Percentiles rank a stretch among this genome's conserved stretches.
phyloP scores from a whole-genome alignment of 2,888 invertebrate species.

The Anthrax anthrax region DNA sequence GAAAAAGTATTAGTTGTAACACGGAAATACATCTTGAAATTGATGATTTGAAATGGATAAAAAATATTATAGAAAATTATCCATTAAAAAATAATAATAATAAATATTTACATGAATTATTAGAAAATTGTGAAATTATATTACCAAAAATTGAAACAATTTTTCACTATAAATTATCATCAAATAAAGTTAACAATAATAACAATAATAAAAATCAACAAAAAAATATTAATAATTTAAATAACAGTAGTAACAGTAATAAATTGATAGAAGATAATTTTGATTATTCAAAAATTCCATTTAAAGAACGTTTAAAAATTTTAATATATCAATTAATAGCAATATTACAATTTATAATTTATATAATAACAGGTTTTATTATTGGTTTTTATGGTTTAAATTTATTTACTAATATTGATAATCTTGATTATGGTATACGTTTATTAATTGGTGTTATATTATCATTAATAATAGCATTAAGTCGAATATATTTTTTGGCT shows the following conservation, averaged over 20 bases:
- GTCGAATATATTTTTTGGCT: background rate
- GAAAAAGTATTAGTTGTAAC: too few species aligned
- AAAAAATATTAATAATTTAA: too few species aligned
- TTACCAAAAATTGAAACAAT: background rate
- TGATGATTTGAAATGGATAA: background rate
- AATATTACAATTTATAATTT: background rate
- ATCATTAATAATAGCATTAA: background rate
- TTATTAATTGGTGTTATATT: background rate
- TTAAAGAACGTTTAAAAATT: background rate
- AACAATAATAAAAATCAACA: too few species aligned
- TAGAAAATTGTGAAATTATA: background rate
- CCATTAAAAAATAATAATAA: background rate
- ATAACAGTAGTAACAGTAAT: too few species aligned
- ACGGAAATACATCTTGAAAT: background rate
- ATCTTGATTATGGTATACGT: background rate
- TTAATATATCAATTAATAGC: background rate
- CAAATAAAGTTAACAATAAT: too few species aligned
- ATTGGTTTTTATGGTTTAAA: background rate
- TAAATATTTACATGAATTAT: background rate
- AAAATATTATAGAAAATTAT: too few species aligned
- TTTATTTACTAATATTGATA: background rate
- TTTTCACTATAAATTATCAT: background rate
- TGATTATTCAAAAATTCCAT: too few species aligned
- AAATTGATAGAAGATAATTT: too few species aligned
- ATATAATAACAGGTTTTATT: background rate